Evolutionary conservation across 64 coral and sea anemone species (phyloP), one percentile per base, ranked within the genome.

Genomic region (Acropora tenuis): DNA sequence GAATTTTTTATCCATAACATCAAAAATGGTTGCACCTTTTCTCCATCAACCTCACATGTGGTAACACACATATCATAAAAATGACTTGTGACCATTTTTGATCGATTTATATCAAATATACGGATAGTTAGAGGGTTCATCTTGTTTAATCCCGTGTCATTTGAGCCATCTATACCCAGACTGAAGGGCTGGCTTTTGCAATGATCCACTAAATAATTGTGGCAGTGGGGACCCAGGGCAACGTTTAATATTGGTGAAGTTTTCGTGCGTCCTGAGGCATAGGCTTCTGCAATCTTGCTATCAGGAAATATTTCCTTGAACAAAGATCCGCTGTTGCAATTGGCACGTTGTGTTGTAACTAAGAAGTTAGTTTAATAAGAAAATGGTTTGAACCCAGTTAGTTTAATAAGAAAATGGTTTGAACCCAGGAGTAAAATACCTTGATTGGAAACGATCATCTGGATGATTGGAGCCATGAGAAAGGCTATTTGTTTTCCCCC

Each of bases 21-120:
- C 4, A 9, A 55, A 55, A 55, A 55, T 4, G 52, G 4, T 4
- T 4, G 4, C 52, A 5, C 4, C 52, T 55, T 55, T 55, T 55
- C 4, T 0, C 0, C 52, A 55, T 55, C 52, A 5, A 4, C 9
- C 4, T 9, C 52, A 55, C 52, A n/a, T n/a, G n/a, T 84, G 69
- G 77, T 69, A 16, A 90, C 59, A 90, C 76, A 90, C 59, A 90
- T 90, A 43, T 81, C 8, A 88, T 86, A 86, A 43, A 78, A 78
- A 43, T 78, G 76, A 19, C 4, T 5, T 55, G 52, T 80, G 3
- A 69, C 40, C 15, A 4, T 44, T 55, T 48, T 86, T 4, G 66
- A 47, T 9, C 13, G 47, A 6, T 78, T n/a, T 2, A 77, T 65
- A 18, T 60, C 48, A 90, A 80, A 90, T 8, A 91, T 10, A 83